Conservation (phyloP, 1,140 invertebrate species). For the Lutraria rhynchaena region DNA sequence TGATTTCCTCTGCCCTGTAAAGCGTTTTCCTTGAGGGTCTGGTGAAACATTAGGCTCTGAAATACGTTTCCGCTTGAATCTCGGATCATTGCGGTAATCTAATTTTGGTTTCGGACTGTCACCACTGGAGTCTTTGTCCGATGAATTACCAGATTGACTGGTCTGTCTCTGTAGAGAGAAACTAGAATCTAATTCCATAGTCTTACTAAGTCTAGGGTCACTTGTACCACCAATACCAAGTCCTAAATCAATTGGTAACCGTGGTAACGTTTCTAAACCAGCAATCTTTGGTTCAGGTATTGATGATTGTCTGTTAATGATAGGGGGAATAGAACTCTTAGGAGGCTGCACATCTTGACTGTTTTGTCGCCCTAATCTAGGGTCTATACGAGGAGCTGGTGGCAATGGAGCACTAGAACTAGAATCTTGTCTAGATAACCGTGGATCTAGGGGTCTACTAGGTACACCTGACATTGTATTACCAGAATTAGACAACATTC, state of each 20-base stretch:
- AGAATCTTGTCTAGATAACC: constrained; percentile 40
- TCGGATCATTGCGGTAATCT: constrained; percentile 78
- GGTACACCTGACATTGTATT: constrained; percentile 20
- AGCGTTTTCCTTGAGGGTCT: constrained; percentile 58
- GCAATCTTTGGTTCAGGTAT: constrained; percentile 41
- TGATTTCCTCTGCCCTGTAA: constrained; percentile 68
- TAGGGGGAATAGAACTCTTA: constrained; percentile 22
- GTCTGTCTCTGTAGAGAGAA: constrained; percentile 47
- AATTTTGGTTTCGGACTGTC: constrained; percentile 66
- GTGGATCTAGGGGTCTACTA: constrained; percentile 42
- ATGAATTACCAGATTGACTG: constrained; percentile 56
- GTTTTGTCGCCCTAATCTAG: constrained; percentile 58
- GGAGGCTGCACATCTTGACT: constrained; percentile 50
- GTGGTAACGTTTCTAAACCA: constrained; percentile 16
- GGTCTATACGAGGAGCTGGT: no score
- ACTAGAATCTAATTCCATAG: constrained; percentile 28
- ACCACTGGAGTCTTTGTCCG: constrained; percentile 23
- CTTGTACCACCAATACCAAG: constrained; percentile 2
- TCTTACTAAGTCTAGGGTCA: constrained; percentile 41
- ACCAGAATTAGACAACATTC: constrained; percentile 53
- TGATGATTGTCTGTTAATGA: constrained; percentile 56
- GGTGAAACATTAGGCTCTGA: constrained; percentile 40
- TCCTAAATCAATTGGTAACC: constrained; percentile 30
- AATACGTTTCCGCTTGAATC: constrained; percentile 76
- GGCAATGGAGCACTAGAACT: background rate